These are phyloP conservation scores for Allophyes oxyacanthae DNA, from an alignment of 2,888 invertebrate genomes.

Conservation along the genomic window DNA sequence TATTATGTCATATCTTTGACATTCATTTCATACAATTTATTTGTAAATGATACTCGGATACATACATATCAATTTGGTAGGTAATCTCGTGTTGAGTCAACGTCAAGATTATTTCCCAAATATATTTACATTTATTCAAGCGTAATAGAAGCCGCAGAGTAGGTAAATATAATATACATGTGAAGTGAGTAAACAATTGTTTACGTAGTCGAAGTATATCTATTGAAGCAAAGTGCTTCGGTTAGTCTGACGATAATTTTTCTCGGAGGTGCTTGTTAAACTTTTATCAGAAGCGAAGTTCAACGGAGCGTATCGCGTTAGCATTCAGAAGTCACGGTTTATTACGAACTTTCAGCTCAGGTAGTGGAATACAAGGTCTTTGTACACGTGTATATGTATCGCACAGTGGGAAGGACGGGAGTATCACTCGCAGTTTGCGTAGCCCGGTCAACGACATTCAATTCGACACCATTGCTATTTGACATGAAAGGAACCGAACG, in stretches of 20 bases:
- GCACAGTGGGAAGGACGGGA: conserved; percentile 29
- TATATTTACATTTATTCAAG: conserved; percentile 50
- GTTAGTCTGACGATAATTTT: conserved; percentile 62
- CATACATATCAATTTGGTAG: conserved; percentile 39
- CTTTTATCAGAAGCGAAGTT: conserved; percentile 71
- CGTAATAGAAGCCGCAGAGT: conserved; percentile 32
- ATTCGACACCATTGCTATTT: conserved; percentile 75
- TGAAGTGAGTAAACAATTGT: conserved; percentile 44
- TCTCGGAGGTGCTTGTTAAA: conserved; percentile 63
- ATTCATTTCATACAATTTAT: conserved; percentile 40
- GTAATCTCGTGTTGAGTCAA: conserved; percentile 47
- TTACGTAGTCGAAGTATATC: conserved; percentile 33
- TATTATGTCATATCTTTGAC: conserved; percentile 24
- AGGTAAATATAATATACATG: conserved; percentile 44
- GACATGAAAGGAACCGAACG: conserved; percentile 77
- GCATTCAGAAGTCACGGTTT: conserved; percentile 78
- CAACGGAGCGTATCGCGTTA: conserved; percentile 67
- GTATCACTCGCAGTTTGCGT: conserved; percentile 67
- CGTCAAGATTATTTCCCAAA: conserved; percentile 46
- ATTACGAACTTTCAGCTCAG: conserved; percentile 71
- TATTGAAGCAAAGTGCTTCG: conserved; percentile 42
- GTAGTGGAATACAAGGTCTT: conserved; percentile 46
- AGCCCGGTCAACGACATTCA: conserved; percentile 80
- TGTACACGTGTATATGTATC: conserved; percentile 22
- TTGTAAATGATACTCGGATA: conserved; percentile 39